These are phyloP conservation scores for Siderastrea radians DNA, from an alignment of 92 coral and sea anemone species.

Conservation along the genomic window DNA sequence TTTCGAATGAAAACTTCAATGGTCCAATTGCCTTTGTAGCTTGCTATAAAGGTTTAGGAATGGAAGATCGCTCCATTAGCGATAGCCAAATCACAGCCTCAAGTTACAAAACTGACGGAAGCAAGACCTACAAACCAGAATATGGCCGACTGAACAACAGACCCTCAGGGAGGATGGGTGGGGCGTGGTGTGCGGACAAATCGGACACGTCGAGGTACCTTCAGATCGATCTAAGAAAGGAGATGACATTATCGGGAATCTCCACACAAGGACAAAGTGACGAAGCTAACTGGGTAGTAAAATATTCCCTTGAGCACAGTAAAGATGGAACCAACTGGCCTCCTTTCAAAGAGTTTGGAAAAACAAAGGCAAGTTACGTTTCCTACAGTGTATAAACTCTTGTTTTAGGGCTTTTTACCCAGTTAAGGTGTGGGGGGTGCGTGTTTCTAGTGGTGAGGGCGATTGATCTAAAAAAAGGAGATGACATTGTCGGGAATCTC, in stretches of 20 bases:
- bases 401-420: neutral
- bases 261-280: constrained; percentile 88
- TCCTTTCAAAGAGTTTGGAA: constrained; percentile 80
- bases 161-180: constrained; percentile 75
- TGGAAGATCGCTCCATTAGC: constrained; percentile 78
- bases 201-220: constrained; percentile 69
- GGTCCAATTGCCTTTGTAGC: constrained; percentile 49
- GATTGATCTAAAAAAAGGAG: constrained; percentile 71
- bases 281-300: constrained; percentile 77
- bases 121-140: constrained; percentile 52
- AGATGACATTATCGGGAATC: constrained; percentile 81
- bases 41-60: constrained; percentile 73
- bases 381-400: neutral
- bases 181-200: constrained; percentile 85
- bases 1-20: no score
- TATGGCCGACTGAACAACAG: constrained; percentile 85
- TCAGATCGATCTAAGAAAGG: constrained; percentile 78
- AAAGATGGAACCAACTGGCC: constrained; percentile 66
- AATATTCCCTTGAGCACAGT: constrained; percentile 73
- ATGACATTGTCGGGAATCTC: constrained; percentile 85
- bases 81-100: constrained; percentile 77
- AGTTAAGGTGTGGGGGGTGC: no score
- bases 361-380: constrained; percentile 50
- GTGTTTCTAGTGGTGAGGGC: no score
- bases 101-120: constrained; percentile 33